Conservation (phyloP, 2,113 vertebrate species). For the Elgaria multicarinata region DNA sequence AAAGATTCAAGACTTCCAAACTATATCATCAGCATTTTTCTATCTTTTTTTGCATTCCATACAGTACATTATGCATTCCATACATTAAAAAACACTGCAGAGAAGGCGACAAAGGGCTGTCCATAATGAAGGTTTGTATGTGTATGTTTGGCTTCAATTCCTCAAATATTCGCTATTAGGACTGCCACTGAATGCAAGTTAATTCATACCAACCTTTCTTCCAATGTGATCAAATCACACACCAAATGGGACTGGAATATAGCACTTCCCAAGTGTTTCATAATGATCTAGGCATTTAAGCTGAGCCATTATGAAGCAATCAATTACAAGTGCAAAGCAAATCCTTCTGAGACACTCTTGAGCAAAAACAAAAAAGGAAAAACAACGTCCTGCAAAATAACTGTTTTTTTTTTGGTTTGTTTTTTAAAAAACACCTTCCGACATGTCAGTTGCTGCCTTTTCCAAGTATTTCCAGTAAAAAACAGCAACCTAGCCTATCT, state of each 20-base stretch:
- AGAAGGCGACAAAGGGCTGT: background rate
- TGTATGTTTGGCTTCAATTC: background rate
- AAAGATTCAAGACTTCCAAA: no score
- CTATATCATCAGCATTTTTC: background rate
- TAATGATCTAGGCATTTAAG: background rate
- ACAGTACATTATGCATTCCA: background rate
- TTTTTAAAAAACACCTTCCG: background rate
- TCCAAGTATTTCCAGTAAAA: slow-evolving; percentile 37
- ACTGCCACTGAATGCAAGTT: background rate
- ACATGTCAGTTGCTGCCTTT: slow-evolving; percentile 48
- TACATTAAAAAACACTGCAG: background rate
- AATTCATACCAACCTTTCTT: background rate
- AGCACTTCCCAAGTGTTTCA: background rate
- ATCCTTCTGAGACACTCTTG: background rate
- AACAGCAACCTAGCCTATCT: slow-evolving; percentile 50
- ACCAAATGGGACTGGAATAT: background rate
- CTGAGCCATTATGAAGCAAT: slow-evolving; percentile 9
- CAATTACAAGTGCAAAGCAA: slow-evolving; percentile 28
- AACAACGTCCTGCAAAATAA: background rate
- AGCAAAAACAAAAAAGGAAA: background rate
- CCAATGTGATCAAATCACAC: background rate
- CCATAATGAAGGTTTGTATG: background rate
- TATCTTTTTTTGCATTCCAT: background rate
- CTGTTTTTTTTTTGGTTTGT: no score
- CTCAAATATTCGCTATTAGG: background rate